Evolutionary conservation across 2,797 vertebrate genomes (phyloP).

Genomic region (Selene dorsalis): DNA sequence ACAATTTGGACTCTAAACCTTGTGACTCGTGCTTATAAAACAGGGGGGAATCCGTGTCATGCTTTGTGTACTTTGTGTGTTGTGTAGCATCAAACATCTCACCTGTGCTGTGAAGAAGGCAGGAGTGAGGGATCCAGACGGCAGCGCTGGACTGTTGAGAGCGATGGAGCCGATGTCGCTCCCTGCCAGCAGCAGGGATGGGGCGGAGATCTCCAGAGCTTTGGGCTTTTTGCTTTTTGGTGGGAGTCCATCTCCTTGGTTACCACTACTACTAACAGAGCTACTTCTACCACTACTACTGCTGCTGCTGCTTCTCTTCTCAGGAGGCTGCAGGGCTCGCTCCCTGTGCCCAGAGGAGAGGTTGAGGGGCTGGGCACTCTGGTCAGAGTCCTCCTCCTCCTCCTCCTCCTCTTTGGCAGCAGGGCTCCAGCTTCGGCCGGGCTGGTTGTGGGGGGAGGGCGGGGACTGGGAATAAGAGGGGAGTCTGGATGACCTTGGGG

Average conservation of each 20-base stretch:
- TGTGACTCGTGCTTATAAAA: constrained; percentile 28
- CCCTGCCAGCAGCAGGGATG: constrained; percentile 90
- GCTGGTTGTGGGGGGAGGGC: constrained; percentile 78
- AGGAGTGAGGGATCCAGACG: constrained; percentile 93
- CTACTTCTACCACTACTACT: constrained; percentile 55
- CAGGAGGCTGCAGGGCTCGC: constrained; percentile 82
- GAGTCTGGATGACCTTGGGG: constrained; percentile 83
- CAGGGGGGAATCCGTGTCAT: background rate
- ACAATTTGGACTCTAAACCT: constrained; percentile 9
- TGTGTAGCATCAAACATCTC: constrained; percentile 41
- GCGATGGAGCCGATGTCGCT: constrained; percentile 94
- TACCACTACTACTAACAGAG: constrained; percentile 64
- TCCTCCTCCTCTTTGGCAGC: constrained; percentile 76
- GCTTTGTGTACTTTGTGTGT: too few species aligned
- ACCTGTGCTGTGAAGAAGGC: constrained; percentile 97
- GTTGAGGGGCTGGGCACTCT: constrained; percentile 88
- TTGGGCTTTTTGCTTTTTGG: constrained; percentile 95
- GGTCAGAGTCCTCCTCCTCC: constrained; percentile 77
- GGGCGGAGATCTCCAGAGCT: constrained; percentile 92
- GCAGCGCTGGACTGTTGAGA: constrained; percentile 94
- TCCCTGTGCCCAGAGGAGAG: constrained; percentile 93
- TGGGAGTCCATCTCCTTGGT: constrained; percentile 85
- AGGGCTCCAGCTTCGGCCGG: constrained; percentile 81
- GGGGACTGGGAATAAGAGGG: constrained; percentile 84
- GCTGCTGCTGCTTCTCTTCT: constrained; percentile 67